Percentiles rank a stretch among this genome's conserved stretches.
Conservation (phyloP, 2,113 vertebrate genomes). For the Gobiocypris rarus region DNA sequence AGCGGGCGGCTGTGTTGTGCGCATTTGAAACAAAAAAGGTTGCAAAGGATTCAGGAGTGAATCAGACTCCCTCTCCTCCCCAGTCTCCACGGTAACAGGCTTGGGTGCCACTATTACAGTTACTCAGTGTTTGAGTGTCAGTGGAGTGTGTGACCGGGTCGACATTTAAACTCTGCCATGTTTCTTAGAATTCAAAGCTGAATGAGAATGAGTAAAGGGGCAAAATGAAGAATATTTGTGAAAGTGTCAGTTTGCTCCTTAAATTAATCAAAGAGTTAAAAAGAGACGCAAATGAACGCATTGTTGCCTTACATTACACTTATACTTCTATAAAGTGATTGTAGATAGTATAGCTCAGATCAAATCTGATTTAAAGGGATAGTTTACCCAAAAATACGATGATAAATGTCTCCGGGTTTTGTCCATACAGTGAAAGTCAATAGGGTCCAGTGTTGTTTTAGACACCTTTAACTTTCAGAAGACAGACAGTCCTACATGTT, state of each 20-base stretch:
- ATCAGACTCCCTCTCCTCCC: slow-evolving; percentile 43
- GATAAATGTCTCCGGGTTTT: no score
- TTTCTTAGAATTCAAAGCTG: slow-evolving; percentile 13
- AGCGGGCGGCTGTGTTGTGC: neutral
- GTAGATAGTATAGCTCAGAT: no score
- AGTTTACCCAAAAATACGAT: neutral
- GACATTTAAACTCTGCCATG: slow-evolving; percentile 39
- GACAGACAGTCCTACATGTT: no score
- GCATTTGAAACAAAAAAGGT: slow-evolving; percentile 12
- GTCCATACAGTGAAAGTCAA: no score
- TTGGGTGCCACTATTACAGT: slow-evolving; percentile 18
- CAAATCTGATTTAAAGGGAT: neutral
- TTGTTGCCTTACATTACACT: neutral
- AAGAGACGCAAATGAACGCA: neutral
- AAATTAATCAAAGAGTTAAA: neutral
- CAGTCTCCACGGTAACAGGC: slow-evolving; percentile 47
- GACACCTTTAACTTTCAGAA: no score
- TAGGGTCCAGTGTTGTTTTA: no score
- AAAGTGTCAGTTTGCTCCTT: neutral
- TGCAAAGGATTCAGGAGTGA: slow-evolving; percentile 12
- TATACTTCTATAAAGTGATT: neutral
- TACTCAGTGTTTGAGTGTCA: slow-evolving; percentile 22
- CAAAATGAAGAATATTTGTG: neutral
- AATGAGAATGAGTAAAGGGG: neutral
- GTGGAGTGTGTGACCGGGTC: slow-evolving; percentile 35